phyloP scores from a whole-genome alignment of 92 coral and sea anemone genomes.

The Scolanthus callimorphus region DNA sequence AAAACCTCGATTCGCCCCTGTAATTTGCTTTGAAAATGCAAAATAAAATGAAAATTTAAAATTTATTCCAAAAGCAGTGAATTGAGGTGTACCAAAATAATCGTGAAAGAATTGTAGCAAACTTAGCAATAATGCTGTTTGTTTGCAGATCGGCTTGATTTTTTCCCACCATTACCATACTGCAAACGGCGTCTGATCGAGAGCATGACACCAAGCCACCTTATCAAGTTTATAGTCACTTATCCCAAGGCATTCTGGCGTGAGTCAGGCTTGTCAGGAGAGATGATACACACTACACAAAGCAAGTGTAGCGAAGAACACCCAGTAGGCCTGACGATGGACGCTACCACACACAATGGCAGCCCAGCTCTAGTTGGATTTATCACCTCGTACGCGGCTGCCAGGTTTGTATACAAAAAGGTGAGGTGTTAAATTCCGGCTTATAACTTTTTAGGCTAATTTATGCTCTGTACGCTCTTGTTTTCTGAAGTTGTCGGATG shows the following conservation, averaged over 20 bases:
- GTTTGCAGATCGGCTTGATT: conserved; percentile 62
- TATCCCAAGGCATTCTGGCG: conserved; percentile 94
- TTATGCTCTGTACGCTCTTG: neutral
- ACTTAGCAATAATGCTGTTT: too few relatives aligned
- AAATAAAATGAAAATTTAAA: too few relatives aligned
- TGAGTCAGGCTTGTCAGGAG: conserved; percentile 89
- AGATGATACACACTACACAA: conserved; percentile 46
- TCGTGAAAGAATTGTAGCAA: too few relatives aligned
- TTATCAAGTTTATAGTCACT: conserved; percentile 84
- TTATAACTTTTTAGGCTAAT: neutral
- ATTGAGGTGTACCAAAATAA: too few relatives aligned
- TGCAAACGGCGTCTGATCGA: conserved; percentile 59
- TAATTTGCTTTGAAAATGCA: too few relatives aligned
- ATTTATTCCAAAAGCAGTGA: too few relatives aligned
- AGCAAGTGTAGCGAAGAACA: conserved; percentile 44
- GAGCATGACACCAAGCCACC: conserved; percentile 70
- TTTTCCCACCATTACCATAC: conserved; percentile 76
- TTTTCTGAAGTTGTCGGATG: too few relatives aligned
- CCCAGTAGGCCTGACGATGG: conserved; percentile 73
- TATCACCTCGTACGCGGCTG: conserved; percentile 82
- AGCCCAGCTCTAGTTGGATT: conserved; percentile 91
- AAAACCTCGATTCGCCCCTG: too few relatives aligned
- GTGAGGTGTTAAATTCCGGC: too few relatives aligned
- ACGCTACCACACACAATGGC: conserved; percentile 67
- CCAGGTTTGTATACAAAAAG: conserved; percentile 63